Evolutionary conservation across 2,888 invertebrate species (phyloP).

Genomic region (Nomada hirtipes): DNA sequence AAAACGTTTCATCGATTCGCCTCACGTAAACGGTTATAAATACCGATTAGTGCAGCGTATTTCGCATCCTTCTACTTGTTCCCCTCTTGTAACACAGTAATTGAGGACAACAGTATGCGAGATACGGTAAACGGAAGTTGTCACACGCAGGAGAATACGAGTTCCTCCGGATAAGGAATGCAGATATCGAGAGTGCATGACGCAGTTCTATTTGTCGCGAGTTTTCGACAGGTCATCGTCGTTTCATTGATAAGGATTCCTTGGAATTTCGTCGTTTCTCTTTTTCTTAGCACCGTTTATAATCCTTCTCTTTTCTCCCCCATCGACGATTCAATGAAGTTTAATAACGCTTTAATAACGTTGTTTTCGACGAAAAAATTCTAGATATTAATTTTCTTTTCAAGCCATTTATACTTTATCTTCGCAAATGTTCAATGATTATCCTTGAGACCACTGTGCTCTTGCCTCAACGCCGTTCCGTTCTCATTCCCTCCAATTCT

Average conservation of each 20-base stretch:
- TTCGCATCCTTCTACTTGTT: background rate
- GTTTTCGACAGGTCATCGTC: background rate
- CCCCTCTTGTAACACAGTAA: background rate
- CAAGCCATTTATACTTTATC: background rate
- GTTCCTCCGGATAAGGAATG: slow-evolving; percentile 9
- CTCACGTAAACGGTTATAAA: background rate
- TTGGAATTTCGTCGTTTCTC: background rate
- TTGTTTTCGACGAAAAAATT: too few species aligned
- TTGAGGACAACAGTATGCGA: slow-evolving; percentile 3
- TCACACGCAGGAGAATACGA: background rate
- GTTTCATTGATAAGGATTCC: background rate
- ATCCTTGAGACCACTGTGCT: too few species aligned
- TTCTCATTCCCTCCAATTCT: too few species aligned
- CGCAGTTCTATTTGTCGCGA: background rate
- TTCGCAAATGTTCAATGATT: background rate
- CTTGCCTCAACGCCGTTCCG: too few species aligned
- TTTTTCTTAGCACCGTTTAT: too few species aligned
- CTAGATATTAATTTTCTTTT: too few species aligned
- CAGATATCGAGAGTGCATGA: background rate
- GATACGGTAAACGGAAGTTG: slow-evolving; percentile 8
- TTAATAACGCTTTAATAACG: too few species aligned
- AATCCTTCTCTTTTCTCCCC: too few species aligned
- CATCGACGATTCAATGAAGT: too few species aligned
- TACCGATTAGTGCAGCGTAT: background rate
- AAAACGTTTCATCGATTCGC: background rate